phyloP scores from a whole-genome alignment of 2,113 vertebrate genomes.

The Rana temporaria region DNA sequence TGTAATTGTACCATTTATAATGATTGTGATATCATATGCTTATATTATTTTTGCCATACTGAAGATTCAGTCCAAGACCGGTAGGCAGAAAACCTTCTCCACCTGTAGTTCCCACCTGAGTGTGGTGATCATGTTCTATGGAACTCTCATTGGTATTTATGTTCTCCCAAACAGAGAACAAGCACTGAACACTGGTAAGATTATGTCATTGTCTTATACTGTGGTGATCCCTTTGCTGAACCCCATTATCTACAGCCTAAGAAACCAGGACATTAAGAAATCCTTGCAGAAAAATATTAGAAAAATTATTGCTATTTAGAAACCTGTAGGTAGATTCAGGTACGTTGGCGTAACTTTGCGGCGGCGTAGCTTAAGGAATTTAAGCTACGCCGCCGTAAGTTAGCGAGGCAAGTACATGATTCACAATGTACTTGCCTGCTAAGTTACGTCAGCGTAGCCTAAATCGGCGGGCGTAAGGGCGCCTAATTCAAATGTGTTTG shows the following conservation, averaged over 20 bases:
- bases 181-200: constrained; percentile 45
- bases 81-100: constrained; percentile 53
- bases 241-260: constrained; percentile 60
- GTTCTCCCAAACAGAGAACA: constrained; percentile 57
- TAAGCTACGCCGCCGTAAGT: too few relatives aligned
- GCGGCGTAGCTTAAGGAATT: too few relatives aligned
- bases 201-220: constrained; percentile 59
- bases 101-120: constrained; percentile 58
- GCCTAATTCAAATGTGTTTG: too few relatives aligned
- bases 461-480: too few relatives aligned
- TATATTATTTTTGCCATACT: constrained; percentile 48
- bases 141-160: constrained; percentile 52
- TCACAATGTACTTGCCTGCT: too few relatives aligned
- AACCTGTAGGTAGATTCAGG: too few relatives aligned
- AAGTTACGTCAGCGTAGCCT: too few relatives aligned
- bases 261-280: constrained; percentile 62
- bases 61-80: constrained; percentile 54
- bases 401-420: too few relatives aligned
- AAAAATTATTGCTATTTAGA: too few relatives aligned
- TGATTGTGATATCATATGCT: constrained; percentile 57
- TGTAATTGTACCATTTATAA: constrained; percentile 36
- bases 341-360: too few relatives aligned
- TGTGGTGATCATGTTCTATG: constrained; percentile 58
- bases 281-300: neutral
- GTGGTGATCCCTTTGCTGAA: constrained; percentile 57